phyloP scores from a whole-genome alignment of 2,113 vertebrate species.

The Neolamprologus toae region DNA sequence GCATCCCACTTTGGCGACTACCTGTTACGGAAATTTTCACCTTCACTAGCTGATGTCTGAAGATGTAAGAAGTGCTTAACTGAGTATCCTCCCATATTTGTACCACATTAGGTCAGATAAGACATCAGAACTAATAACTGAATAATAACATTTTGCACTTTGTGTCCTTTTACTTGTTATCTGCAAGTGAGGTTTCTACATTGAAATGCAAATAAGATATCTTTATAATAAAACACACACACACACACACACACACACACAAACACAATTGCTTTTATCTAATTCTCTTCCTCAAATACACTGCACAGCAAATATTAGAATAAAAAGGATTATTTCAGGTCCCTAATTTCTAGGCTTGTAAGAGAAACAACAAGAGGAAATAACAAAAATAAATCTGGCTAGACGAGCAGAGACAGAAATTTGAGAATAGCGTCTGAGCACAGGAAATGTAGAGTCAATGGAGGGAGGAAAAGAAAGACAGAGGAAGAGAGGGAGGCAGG shows the following conservation, averaged over 20 bases:
- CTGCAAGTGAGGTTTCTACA: not conserved
- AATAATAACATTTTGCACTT: not conserved
- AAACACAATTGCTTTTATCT: not conserved
- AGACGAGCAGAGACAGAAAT: slow-evolving; percentile 44
- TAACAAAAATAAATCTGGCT: slow-evolving; percentile 22
- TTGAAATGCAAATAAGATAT: not conserved
- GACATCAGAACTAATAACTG: not conserved
- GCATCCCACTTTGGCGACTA: not conserved
- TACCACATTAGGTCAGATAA: not conserved
- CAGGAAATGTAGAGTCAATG: slow-evolving; percentile 59
- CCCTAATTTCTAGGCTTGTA: not conserved
- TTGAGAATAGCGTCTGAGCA: slow-evolving; percentile 32
- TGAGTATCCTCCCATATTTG: not conserved
- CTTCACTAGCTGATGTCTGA: not conserved
- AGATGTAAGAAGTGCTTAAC: not conserved
- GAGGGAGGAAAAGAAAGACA: slow-evolving; percentile 14
- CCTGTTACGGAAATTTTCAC: not conserved
- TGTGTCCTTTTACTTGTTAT: not conserved
- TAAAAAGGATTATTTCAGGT: not conserved
- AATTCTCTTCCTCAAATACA: not conserved
- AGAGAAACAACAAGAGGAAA: slow-evolving; percentile 25
- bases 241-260: not conserved
- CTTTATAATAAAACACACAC: not conserved
- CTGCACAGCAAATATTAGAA: not conserved
- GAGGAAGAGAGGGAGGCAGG: slow-evolving; percentile 12